phyloP scores from a whole-genome alignment of 2,113 vertebrate species.

The Prochilodus magdalenae region DNA sequence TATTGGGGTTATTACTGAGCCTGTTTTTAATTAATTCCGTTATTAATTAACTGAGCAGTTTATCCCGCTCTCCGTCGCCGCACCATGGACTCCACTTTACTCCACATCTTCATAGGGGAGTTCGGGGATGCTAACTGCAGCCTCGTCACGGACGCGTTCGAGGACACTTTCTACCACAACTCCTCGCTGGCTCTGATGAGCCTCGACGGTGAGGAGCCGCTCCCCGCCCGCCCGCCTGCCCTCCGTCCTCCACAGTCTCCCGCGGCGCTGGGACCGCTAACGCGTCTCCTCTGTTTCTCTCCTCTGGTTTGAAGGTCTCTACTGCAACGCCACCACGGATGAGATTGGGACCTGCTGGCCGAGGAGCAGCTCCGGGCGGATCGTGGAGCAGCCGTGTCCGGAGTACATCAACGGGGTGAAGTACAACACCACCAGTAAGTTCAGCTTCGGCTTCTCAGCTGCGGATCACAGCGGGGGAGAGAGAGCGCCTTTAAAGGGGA shows the following conservation, averaged over 20 bases:
- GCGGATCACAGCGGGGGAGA: no score
- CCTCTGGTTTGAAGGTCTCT: constrained; percentile 74
- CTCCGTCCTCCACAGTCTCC: no score
- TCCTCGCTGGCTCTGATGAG: constrained; percentile 77
- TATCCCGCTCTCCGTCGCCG: not conserved
- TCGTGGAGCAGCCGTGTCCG: constrained; percentile 93
- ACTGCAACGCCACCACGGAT: constrained; percentile 93
- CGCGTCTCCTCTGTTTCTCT: not conserved
- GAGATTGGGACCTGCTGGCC: constrained; percentile 99
- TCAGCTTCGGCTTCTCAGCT: not conserved
- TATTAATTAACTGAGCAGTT: not conserved
- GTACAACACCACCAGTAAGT: constrained; percentile 97
- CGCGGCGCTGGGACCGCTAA: no score
- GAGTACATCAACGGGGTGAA: constrained; percentile 97
- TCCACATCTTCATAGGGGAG: constrained; percentile 85
- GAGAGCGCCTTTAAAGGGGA: no score
- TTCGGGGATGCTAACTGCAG: constrained; percentile 90
- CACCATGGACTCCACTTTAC: constrained; percentile 81
- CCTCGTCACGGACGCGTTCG: constrained; percentile 82
- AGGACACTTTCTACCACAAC: constrained; percentile 84
- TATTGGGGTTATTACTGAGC: no score
- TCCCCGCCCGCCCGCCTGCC: no score
- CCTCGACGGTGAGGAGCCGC: constrained; percentile 79
- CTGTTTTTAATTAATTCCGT: not conserved
- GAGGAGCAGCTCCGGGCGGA: constrained; percentile 82